Conservation (phyloP, 2,113 vertebrate species). For the Clarias gariepinus region DNA sequence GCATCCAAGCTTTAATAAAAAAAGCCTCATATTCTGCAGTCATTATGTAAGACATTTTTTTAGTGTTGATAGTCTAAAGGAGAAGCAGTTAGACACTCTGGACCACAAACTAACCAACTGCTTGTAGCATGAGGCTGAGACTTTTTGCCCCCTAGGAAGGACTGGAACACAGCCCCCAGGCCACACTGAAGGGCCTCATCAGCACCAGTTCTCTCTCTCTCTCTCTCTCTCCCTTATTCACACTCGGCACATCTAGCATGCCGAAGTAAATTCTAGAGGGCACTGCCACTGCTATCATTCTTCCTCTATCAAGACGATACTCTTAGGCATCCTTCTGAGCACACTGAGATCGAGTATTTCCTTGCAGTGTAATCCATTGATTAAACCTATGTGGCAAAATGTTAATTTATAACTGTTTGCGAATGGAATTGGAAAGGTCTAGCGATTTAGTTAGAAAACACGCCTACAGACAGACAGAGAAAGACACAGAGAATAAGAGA, state of each 20-base stretch:
- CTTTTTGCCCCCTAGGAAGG: constrained; percentile 43
- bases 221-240: neutral
- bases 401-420: constrained; percentile 40
- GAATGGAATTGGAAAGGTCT: constrained; percentile 2
- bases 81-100: constrained; percentile 11
- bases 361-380: neutral
- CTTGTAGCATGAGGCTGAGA: constrained; percentile 50
- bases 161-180: constrained; percentile 52
- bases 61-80: constrained; percentile 1
- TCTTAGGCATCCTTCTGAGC: neutral
- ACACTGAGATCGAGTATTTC: neutral
- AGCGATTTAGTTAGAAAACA: constrained; percentile 3
- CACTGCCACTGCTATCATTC: neutral
- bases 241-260: constrained; percentile 7
- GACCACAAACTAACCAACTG: constrained; percentile 45
- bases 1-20: neutral
- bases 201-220: constrained; percentile 32
- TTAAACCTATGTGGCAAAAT: constrained; percentile 5
- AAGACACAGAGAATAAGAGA: neutral
- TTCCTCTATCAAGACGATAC: neutral
- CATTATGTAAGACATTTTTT: constrained; percentile 50
- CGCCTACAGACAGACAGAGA: constrained; percentile 1
- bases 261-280: constrained; percentile 2
- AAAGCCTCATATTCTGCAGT: neutral
- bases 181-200: constrained; percentile 48